Conservation (phyloP, 2,113 vertebrate species). For the Lophius piscatorius region DNA sequence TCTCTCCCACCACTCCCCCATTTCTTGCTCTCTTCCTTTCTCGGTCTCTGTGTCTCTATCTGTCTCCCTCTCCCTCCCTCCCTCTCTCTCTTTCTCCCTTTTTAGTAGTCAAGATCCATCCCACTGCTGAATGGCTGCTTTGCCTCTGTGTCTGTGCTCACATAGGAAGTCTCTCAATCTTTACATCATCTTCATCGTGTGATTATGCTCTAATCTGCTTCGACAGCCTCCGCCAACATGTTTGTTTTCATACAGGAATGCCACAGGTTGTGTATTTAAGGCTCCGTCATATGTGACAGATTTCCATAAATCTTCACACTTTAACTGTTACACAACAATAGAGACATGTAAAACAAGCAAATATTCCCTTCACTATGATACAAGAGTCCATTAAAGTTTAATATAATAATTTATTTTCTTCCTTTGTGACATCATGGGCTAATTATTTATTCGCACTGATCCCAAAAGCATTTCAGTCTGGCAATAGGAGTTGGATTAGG, state of each 20-base stretch:
- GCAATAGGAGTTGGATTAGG: background rate
- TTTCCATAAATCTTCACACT: conserved; percentile 5
- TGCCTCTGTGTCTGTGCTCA: conserved; percentile 73
- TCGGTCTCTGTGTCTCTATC: conserved; percentile 58
- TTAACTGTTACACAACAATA: conserved; percentile 9
- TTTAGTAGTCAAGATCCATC: conserved; percentile 89
- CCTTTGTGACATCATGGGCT: background rate
- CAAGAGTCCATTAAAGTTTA: too few species aligned
- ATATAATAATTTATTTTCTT: background rate
- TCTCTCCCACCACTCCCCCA: conserved; percentile 65
- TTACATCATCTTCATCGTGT: conserved; percentile 54
- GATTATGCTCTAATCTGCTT: conserved; percentile 42
- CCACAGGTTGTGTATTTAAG: conserved; percentile 67
- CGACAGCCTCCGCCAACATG: conserved; percentile 23
- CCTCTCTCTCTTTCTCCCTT: conserved; percentile 74
- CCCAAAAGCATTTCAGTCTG: conserved; percentile 8
- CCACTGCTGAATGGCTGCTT: conserved; percentile 83
- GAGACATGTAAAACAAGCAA: background rate
- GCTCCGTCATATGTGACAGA: background rate
- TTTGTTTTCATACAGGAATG: conserved; percentile 22
- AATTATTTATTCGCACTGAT: too few species aligned
- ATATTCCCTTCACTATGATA: too few species aligned
- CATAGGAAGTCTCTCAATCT: conserved; percentile 70
- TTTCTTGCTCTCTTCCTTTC: conserved; percentile 51
- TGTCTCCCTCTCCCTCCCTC: conserved; percentile 48